Percentiles rank a stretch among this genome's conserved stretches.
phyloP scores from a whole-genome alignment of 2,888 invertebrate species.

The Drosophila paranaensis region DNA sequence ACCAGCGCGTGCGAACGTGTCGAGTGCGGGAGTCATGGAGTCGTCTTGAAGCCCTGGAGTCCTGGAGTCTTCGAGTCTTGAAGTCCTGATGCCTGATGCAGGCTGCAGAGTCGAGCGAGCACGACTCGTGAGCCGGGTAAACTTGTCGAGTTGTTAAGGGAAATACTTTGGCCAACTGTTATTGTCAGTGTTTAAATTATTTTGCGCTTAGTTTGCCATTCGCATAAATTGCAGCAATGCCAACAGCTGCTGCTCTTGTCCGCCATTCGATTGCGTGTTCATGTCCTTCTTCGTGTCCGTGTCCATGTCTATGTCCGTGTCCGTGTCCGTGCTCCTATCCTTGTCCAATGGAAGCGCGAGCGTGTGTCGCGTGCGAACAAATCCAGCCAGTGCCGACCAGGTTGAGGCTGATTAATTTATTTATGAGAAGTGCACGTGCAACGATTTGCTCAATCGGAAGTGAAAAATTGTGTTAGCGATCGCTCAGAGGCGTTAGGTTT shows the following conservation, averaged over 20 bases:
- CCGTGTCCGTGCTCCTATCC: constrained; percentile 18
- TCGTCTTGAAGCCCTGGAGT: background rate
- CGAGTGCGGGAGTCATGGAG: constrained; percentile 52
- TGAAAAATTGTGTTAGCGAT: constrained; percentile 73
- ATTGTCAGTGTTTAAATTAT: constrained; percentile 82
- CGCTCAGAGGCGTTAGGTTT: constrained; percentile 32
- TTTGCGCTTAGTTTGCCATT: constrained; percentile 77
- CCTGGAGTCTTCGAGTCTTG: background rate
- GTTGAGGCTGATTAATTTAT: constrained; percentile 78
- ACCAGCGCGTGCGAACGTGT: constrained; percentile 74
- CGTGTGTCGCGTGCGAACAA: constrained; percentile 49
- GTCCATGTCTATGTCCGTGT: constrained; percentile 13
- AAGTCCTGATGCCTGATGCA: background rate
- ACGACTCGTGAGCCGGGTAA: constrained; percentile 17
- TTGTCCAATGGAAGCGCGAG: constrained; percentile 17
- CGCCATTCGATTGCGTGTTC: constrained; percentile 50
- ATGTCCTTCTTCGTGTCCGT: constrained; percentile 34
- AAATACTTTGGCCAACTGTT: constrained; percentile 74
- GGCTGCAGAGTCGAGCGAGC: background rate
- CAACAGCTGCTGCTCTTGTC: constrained; percentile 48
- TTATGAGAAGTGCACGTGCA: constrained; percentile 81
- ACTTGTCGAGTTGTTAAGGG: constrained; percentile 62
- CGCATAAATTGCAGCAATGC: constrained; percentile 71
- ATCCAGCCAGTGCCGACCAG: constrained; percentile 41
- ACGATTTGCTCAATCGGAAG: constrained; percentile 73